phyloP scores from a whole-genome alignment of 1,140 invertebrate species.

The Pogonognathellus flavescens region DNA sequence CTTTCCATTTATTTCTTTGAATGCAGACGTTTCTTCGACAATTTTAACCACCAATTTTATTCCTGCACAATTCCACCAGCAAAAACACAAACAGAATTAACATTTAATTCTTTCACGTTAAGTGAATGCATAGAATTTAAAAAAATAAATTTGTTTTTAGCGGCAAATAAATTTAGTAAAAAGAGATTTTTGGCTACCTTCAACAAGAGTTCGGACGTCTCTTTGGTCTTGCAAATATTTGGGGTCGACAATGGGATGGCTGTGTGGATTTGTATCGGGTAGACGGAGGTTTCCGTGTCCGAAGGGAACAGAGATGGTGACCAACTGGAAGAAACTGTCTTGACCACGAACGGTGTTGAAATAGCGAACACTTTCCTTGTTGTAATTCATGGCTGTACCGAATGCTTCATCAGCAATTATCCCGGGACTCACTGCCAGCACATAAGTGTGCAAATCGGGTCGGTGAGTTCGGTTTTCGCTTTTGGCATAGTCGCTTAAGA shows the following conservation, averaged over 20 bases:
- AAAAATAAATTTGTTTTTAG: too few relatives aligned
- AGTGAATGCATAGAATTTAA: too few relatives aligned
- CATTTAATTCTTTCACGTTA: too few relatives aligned
- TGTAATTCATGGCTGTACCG: not conserved
- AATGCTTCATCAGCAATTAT: not conserved
- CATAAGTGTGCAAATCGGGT: constrained; percentile 8
- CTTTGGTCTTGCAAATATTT: constrained; percentile 42
- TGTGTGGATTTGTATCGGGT: not conserved
- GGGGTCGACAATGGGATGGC: constrained; percentile 41
- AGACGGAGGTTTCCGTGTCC: constrained; percentile 70
- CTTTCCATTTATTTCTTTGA: constrained; percentile 25
- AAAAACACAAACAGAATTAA: not conserved
- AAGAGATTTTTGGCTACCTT: constrained; percentile 8
- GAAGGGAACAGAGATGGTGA: constrained; percentile 82
- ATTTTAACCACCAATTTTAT: constrained; percentile 18
- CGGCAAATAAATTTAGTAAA: not conserved
- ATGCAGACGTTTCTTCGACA: constrained; percentile 25
- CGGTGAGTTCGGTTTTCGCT: not conserved
- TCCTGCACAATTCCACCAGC: constrained; percentile 23
- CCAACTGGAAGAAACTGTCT: constrained; percentile 74
- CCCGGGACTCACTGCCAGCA: not conserved
- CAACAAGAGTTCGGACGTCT: constrained; percentile 32
- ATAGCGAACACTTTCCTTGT: not conserved
- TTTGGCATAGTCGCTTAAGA: constrained; percentile 18
- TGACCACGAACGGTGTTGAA: constrained; percentile 23